Evolutionary conservation across 2,113 vertebrate species (phyloP), one percentile per base, ranked within the genome.

Genomic region (Bubo scandiacus): DNA sequence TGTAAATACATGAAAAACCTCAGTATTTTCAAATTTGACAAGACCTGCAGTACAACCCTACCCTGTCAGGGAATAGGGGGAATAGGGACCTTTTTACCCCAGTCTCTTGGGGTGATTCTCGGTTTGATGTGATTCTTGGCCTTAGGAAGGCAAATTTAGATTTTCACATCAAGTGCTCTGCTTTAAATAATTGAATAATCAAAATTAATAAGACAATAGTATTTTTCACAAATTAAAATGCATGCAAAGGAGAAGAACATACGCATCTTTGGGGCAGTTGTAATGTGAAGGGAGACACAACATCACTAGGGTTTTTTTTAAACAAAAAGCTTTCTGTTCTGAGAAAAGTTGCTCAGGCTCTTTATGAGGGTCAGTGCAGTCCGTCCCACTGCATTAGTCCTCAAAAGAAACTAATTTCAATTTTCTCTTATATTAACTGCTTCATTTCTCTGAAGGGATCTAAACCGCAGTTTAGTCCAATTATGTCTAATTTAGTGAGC

Each of bases 381-480:
- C 90, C 95, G 91, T 94, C 94, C 90, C 63, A 86, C 59, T 81
- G 83, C 83, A 95, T 96, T 94, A 97, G 80, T 62, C 74, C 58
- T 81, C 94, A 74, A 63, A 88, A 95, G 67, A 93, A 95, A 94
- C 63, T 92, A 77, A 96, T 91, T 97, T 96, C 57, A 74, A 49
- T 89, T 94, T 96, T 95, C 93, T 65, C 65, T 86, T 75, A 73
- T 81, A 73, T 96, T 94, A 96, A 95, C 89, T 94, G 92, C 92
- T 89, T 95, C 79, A 93, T 94, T 97, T 96, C 88, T 96, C 94
- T 88, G 89, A 95, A 95, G 85, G 72, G 95, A 92, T 71, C 94
- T 87, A 79, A 95, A 73, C 62, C 5, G 2, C 59, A 92, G 57
- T 95, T 95, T 87, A 86, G 90, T 78, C 67, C 91, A 97, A 93